phyloP scores from a whole-genome alignment of 2,797 vertebrate species.

The Uromys caudimaculatus region DNA sequence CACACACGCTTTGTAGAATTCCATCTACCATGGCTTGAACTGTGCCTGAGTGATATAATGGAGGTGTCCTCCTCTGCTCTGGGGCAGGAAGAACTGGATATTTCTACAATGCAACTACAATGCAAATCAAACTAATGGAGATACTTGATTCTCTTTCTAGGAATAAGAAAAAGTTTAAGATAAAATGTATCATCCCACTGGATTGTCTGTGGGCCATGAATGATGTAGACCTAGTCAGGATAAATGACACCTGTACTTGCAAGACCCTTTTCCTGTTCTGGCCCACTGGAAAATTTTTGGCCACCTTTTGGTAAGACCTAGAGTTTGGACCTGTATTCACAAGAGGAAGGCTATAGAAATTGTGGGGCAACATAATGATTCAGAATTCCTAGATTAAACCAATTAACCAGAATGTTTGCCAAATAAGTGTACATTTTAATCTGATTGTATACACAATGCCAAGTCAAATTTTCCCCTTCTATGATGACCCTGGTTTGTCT shows the following conservation, averaged over 20 bases:
- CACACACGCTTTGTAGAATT: neutral
- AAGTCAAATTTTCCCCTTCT: neutral
- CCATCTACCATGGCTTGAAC: no score
- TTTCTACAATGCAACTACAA: neutral
- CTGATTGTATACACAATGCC: neutral
- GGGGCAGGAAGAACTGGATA: neutral
- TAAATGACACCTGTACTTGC: neutral
- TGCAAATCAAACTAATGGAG: neutral
- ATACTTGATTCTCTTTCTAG: neutral
- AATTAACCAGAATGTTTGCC: neutral
- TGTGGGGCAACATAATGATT: neutral
- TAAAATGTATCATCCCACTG: neutral
- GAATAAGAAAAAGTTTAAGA: neutral
- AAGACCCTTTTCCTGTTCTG: neutral
- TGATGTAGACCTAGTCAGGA: neutral
- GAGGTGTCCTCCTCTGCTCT: neutral
- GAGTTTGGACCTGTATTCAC: neutral
- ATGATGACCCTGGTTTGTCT: neutral
- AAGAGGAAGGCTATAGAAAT: no score
- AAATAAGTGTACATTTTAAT: neutral
- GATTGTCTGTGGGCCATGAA: neutral
- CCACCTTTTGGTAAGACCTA: neutral
- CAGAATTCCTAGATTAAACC: neutral
- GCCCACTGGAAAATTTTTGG: neutral
- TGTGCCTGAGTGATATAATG: neutral